phyloP scores from a whole-genome alignment of 2,113 vertebrate genomes.

The Tapirus terrestris region DNA sequence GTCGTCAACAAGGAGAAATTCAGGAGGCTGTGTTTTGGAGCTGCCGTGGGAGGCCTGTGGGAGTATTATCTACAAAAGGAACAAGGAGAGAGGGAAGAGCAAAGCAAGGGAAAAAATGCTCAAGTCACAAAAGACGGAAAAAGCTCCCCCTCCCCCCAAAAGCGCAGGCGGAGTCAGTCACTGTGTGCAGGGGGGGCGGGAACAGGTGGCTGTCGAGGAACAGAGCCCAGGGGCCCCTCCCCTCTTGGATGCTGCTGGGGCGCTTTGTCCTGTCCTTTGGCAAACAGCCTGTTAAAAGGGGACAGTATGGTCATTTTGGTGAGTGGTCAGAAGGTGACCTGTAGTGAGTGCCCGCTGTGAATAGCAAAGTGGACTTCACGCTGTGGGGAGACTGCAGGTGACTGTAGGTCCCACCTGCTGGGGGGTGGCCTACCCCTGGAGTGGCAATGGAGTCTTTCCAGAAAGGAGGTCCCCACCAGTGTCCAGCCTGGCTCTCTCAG shows the following conservation, averaged over 20 bases:
- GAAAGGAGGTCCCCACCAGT: background rate
- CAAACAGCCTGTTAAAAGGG: too few species aligned
- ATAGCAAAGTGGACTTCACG: too few species aligned
- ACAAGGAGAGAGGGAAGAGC: constrained; percentile 68
- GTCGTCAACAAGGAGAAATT: constrained; percentile 78
- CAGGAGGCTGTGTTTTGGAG: constrained; percentile 72
- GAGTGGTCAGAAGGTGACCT: too few species aligned
- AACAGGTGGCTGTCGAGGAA: constrained; percentile 80
- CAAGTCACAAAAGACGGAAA: constrained; percentile 70
- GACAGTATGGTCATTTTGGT: too few species aligned
- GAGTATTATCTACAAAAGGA: constrained; percentile 82
- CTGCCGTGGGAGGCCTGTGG: constrained; percentile 74
- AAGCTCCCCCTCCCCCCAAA: constrained; percentile 4
- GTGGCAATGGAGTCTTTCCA: too few species aligned
- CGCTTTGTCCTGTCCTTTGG: too few species aligned
- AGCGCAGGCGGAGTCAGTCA: constrained; percentile 47
- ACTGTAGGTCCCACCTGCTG: too few species aligned
- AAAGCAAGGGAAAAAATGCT: constrained; percentile 30
- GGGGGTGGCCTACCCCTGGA: too few species aligned
- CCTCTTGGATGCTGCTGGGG: background rate
- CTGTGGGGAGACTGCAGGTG: too few species aligned
- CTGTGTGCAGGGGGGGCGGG: constrained; percentile 20
- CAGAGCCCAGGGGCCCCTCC: constrained; percentile 2
- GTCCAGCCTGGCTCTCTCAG: background rate
- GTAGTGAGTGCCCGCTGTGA: too few species aligned